Evolutionary conservation across 2,113 vertebrate genomes (phyloP).

Genomic region (Canis aureus): DNA sequence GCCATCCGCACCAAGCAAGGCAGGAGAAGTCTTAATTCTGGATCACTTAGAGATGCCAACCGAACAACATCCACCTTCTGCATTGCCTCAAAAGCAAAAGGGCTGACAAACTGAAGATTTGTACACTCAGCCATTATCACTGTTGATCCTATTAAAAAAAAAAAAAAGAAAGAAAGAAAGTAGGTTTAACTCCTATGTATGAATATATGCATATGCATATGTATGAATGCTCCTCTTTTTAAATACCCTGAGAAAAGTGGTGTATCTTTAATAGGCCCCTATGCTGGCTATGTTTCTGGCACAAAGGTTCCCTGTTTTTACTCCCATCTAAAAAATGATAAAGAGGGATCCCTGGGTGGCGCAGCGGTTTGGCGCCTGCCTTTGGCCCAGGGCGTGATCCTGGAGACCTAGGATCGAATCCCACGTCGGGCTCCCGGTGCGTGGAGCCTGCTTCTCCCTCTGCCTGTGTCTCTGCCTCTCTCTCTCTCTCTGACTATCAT

Average conservation of each 20-base stretch:
- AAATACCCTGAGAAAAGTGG: slow-evolving; percentile 18
- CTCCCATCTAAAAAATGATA: not conserved
- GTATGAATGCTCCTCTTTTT: not conserved
- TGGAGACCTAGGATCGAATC: too few relatives aligned
- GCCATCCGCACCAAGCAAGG: slow-evolving; percentile 99
- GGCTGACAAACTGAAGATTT: slow-evolving; percentile 95
- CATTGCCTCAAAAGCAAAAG: slow-evolving; percentile 98
- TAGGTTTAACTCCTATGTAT: not conserved
- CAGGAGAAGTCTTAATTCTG: slow-evolving; percentile 95
- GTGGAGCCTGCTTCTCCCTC: too few relatives aligned
- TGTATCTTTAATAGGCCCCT: not conserved
- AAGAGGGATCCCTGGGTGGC: too few relatives aligned
- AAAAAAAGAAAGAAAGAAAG: not conserved
- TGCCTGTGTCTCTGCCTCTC: too few relatives aligned
- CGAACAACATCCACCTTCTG: slow-evolving; percentile 97
- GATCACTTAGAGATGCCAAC: slow-evolving; percentile 95
- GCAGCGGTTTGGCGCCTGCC: too few relatives aligned
- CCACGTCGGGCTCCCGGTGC: too few relatives aligned
- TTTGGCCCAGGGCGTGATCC: too few relatives aligned
- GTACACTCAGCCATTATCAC: slow-evolving; percentile 91
- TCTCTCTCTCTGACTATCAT: too few relatives aligned
- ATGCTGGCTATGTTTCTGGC: not conserved
- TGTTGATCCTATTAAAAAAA: slow-evolving; percentile 58
- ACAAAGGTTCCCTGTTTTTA: slow-evolving; percentile 49
- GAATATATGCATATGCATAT: too few relatives aligned